Evolutionary conservation across 2,888 invertebrate genomes (phyloP).

Genomic region (Orthosia gothica): DNA sequence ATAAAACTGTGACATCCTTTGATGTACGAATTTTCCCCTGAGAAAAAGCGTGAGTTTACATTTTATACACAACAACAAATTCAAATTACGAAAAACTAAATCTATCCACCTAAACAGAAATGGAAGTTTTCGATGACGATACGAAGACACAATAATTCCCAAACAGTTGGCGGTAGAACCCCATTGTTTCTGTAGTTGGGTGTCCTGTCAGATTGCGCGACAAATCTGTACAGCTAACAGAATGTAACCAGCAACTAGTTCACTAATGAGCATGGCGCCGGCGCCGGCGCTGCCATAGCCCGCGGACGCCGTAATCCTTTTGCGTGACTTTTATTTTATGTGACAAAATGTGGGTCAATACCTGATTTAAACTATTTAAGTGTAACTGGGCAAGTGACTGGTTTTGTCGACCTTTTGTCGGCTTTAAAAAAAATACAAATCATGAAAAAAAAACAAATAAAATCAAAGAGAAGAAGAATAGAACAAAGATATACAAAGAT

Average conservation of each 20-base stretch:
- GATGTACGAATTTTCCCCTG: no score
- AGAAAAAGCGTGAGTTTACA: no score
- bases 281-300: no score
- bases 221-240: slow-evolving; percentile 6
- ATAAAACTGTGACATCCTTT: no score
- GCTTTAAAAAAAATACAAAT: neutral
- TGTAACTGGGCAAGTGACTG: neutral
- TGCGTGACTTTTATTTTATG: slow-evolving; percentile 7
- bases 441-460: no score
- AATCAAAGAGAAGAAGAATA: no score
- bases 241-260: slow-evolving; percentile 32
- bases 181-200: neutral
- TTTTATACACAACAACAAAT: no score
- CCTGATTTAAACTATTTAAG: neutral
- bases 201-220: neutral
- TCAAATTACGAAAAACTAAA: no score
- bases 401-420: neutral
- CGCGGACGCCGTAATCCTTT: slow-evolving; percentile 30
- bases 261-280: slow-evolving; percentile 40
- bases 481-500: no score
- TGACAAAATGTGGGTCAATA: slow-evolving; percentile 2
- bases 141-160: neutral
- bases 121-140: no score
- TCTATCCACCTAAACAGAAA: no score
- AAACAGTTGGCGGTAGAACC: neutral